Evolutionary conservation across 1,140 invertebrate genomes (phyloP).

Genomic region (Chionoecetes opilio): DNA sequence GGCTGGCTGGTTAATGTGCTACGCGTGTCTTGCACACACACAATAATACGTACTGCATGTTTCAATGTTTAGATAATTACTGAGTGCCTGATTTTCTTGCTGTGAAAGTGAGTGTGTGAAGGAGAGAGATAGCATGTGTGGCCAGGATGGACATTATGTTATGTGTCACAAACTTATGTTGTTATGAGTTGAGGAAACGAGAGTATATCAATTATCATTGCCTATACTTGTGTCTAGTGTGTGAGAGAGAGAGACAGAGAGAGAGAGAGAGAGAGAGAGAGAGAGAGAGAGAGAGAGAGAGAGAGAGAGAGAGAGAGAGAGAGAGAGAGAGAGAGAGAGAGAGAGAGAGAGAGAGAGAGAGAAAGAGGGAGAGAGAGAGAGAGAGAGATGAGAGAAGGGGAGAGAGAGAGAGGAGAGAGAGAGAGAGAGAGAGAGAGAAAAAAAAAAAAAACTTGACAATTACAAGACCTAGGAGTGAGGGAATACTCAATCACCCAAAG

Average conservation of each 20-base stretch:
- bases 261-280: constrained; percentile 23
- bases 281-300: constrained; percentile 27
- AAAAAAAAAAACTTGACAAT: too few relatives aligned
- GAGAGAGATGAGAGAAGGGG: background rate
- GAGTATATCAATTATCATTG: too few relatives aligned
- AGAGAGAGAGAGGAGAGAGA: background rate
- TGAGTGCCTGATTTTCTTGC: background rate
- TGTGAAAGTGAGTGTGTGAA: background rate
- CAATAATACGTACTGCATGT: background rate
- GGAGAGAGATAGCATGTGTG: background rate
- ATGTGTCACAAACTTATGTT: too few relatives aligned
- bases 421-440: too few relatives aligned
- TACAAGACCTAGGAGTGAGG: too few relatives aligned
- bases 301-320: constrained; percentile 27
- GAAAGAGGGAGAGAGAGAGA: background rate
- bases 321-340: constrained; percentile 12
- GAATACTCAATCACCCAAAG: too few relatives aligned
- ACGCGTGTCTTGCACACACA: background rate
- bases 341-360: constrained; percentile 8
- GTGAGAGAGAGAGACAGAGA: background rate
- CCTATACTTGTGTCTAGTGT: background rate
- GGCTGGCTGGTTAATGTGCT: background rate
- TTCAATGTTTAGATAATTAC: background rate
- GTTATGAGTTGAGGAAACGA: too few relatives aligned
- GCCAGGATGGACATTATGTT: background rate